A percentile compares a stretch with the other conserved stretches of the same genome.
phyloP scores from a whole-genome alignment of 2,888 invertebrate species.

The Cetonia aurata region DNA sequence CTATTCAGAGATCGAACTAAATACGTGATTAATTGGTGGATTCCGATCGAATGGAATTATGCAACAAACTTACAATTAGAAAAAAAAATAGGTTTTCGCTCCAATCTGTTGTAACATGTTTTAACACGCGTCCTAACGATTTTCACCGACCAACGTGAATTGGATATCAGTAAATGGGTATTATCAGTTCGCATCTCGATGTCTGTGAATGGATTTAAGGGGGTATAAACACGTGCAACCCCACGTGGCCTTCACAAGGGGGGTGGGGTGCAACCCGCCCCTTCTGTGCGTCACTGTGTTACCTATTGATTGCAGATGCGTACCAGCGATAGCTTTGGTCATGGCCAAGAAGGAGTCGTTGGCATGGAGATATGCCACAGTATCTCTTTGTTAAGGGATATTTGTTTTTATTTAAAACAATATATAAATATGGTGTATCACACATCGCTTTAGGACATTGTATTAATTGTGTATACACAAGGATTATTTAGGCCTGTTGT shows the following conservation, averaged over 20 bases:
- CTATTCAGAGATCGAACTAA: too few relatives aligned
- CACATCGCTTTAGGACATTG: too few relatives aligned
- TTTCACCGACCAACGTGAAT: conserved; percentile 6
- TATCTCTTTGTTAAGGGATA: too few relatives aligned
- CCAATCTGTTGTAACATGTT: too few relatives aligned
- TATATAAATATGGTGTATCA: too few relatives aligned
- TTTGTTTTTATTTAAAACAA: too few relatives aligned
- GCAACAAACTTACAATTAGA: too few relatives aligned
- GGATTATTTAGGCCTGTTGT: not conserved
- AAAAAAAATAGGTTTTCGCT: too few relatives aligned
- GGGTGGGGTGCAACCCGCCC: conserved; percentile 57
- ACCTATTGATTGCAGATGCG: conserved; percentile 62
- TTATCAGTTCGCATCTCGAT: conserved; percentile 40
- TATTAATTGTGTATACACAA: too few relatives aligned
- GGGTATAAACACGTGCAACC: conserved; percentile 62
- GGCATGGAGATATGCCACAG: conserved; percentile 56
- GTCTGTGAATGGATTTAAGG: conserved; percentile 60
- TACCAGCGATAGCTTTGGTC: conserved; percentile 59
- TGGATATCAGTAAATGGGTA: conserved; percentile 28
- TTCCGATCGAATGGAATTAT: too few relatives aligned
- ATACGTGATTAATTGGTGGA: too few relatives aligned
- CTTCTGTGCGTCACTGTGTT: conserved; percentile 64
- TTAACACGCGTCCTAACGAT: too few relatives aligned
- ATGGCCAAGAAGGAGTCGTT: conserved; percentile 60
- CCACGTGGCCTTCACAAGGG: conserved; percentile 63